Conservation (phyloP, 1,140 invertebrate genomes). For the Megalopta genalis region DNA sequence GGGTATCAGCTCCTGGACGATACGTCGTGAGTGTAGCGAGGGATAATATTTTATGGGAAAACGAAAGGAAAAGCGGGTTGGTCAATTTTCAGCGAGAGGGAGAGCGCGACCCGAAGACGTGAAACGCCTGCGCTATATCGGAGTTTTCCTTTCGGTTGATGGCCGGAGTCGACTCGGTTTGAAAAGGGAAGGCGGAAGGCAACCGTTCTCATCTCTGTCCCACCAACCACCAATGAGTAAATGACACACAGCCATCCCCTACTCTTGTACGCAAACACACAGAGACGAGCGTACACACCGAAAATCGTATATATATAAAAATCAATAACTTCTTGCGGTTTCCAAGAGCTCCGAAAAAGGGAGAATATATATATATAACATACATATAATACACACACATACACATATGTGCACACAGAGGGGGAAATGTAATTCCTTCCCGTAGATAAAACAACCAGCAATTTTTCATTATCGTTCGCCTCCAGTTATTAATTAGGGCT, state of each 20-base stretch:
- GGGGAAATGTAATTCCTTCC: constrained; percentile 28
- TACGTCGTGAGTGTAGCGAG: constrained; percentile 11
- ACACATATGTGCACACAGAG: not conserved
- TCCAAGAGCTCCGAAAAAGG: constrained; percentile 69
- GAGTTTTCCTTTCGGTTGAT: constrained; percentile 61
- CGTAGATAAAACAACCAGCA: constrained; percentile 44
- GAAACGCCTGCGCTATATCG: constrained; percentile 62
- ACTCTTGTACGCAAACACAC: constrained; percentile 64
- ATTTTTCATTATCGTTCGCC: constrained; percentile 55
- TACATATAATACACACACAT: too few relatives aligned
- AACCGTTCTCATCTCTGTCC: constrained; percentile 46
- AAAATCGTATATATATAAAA: constrained; percentile 72
- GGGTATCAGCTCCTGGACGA: constrained; percentile 14
- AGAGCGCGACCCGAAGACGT: constrained; percentile 43
- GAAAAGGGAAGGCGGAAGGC: constrained; percentile 62
- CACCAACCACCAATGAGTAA: constrained; percentile 34
- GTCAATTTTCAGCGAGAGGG: constrained; percentile 56
- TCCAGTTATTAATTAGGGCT: constrained; percentile 19
- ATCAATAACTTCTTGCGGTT: constrained; percentile 80
- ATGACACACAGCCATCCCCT: constrained; percentile 31
- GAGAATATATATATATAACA: constrained; percentile 36
- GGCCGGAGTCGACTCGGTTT: constrained; percentile 55
- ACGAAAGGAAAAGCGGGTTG: constrained; percentile 61
- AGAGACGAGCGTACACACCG: constrained; percentile 33
- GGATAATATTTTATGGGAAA: constrained; percentile 48